Evolutionary conservation across 2,888 invertebrate species (phyloP).

Genomic region (Macrosoma leucophasiata): DNA sequence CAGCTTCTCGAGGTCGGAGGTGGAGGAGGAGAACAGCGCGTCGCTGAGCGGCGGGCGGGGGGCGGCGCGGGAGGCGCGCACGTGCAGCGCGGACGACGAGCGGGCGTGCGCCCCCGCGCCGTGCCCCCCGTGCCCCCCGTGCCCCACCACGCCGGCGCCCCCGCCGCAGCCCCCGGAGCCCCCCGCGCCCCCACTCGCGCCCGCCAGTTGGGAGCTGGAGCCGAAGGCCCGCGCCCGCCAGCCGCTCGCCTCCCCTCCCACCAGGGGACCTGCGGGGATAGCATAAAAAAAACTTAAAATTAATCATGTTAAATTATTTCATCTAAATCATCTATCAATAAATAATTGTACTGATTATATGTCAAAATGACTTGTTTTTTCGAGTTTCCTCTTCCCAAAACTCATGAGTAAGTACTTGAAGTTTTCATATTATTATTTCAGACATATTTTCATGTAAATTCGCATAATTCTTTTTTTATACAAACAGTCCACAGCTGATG

Average conservation of each 20-base stretch:
- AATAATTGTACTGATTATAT: too few species aligned
- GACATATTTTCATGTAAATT: too few species aligned
- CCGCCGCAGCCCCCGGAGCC: slow-evolving; percentile 10
- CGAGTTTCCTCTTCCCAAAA: too few species aligned
- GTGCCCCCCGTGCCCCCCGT: slow-evolving; percentile 15
- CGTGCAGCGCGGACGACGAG: slow-evolving; percentile 37
- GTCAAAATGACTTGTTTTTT: too few species aligned
- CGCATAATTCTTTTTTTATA: too few species aligned
- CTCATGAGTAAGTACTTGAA: too few species aligned
- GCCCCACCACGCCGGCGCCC: slow-evolving; percentile 11
- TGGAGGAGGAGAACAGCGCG: slow-evolving; percentile 45
- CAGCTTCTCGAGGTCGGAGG: slow-evolving; percentile 53
- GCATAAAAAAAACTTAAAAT: too few species aligned
- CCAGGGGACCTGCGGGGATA: slow-evolving; percentile 26
- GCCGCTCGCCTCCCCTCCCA: slow-evolving; percentile 29
- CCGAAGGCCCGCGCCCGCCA: slow-evolving; percentile 31
- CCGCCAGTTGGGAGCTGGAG: slow-evolving; percentile 24
- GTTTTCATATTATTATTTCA: too few species aligned
- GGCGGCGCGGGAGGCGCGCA: slow-evolving; percentile 27
- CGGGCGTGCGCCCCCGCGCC: slow-evolving; percentile 24
- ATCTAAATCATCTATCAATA: too few species aligned
- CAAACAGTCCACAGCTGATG: too few species aligned
- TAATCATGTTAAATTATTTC: too few species aligned
- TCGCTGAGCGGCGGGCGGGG: slow-evolving; percentile 33
- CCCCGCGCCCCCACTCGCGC: slow-evolving; percentile 8